A percentile compares a stretch with the other conserved stretches of the same genome.
Evolutionary conservation across 2,113 vertebrate genomes (phyloP).

Genomic region (Oxyura jamaicensis): DNA sequence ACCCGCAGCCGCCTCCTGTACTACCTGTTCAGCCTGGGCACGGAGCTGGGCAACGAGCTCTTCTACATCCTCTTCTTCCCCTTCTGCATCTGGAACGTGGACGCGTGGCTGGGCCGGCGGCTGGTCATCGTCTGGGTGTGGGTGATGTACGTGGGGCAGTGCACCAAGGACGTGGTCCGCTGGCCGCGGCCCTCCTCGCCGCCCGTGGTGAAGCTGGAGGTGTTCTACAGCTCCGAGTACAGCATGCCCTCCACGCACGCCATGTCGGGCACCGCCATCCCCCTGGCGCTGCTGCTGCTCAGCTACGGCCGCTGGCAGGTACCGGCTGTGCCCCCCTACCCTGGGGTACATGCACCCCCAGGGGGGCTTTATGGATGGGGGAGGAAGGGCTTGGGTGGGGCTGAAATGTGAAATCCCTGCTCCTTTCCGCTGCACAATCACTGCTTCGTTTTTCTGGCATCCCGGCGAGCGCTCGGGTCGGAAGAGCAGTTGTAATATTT

Average conservation of each 20-base stretch:
- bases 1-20: conserved; percentile 86
- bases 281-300: conserved; percentile 87
- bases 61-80: conserved; percentile 96
- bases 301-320: conserved; percentile 94
- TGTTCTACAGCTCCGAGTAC: conserved; percentile 98
- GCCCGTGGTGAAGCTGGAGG: conserved; percentile 93
- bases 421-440: too few relatives aligned
- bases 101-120: conserved; percentile 86
- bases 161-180: conserved; percentile 94
- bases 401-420: neutral
- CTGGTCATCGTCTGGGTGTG: conserved; percentile 93
- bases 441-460: neutral
- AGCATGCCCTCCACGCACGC: conserved; percentile 99
- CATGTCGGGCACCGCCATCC: conserved; percentile 97
- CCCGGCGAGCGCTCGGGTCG: neutral
- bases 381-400: too few relatives aligned
- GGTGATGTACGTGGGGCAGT: conserved; percentile 98
- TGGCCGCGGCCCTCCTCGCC: conserved; percentile 93
- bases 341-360: too few relatives aligned
- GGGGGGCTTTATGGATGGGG: too few relatives aligned
- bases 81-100: conserved; percentile 93
- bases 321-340: too few relatives aligned
- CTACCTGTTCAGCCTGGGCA: conserved; percentile 92
- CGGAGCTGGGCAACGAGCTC: conserved; percentile 94
- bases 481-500: neutral